phyloP scores from a whole-genome alignment of 2,797 vertebrate species.

The Urosaurus nigricauda region DNA sequence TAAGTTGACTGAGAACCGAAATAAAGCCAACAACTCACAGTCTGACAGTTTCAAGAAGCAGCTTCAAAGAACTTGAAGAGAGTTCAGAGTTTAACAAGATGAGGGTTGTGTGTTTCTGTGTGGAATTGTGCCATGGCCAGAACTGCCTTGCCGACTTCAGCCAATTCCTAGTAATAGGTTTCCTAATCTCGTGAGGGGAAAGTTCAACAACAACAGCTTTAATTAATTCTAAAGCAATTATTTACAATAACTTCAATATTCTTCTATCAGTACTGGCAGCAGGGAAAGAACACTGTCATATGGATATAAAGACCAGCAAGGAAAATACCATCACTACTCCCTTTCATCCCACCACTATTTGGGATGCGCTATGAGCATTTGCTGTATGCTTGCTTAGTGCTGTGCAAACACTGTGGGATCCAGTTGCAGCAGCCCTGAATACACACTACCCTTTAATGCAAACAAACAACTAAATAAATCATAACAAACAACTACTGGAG shows the following conservation, averaged over 20 bases:
- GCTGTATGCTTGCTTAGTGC: background rate
- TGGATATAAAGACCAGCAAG: background rate
- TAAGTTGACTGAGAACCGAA: background rate
- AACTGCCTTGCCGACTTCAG: background rate
- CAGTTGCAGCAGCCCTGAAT: conserved; percentile 32
- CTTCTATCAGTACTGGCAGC: background rate
- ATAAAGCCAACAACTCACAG: background rate
- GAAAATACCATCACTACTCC: background rate
- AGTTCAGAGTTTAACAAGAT: background rate
- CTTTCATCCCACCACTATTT: background rate
- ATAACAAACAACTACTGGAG: background rate
- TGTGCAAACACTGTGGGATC: background rate
- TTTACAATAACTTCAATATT: background rate
- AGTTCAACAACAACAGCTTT: background rate
- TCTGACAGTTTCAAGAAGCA: background rate
- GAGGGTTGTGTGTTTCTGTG: background rate
- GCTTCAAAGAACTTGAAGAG: no score
- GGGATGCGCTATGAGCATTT: background rate
- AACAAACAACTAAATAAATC: conserved; percentile 13
- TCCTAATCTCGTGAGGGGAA: background rate
- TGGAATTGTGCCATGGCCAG: background rate
- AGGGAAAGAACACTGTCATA: background rate
- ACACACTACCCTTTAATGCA: conserved; percentile 28
- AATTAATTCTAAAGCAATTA: background rate
- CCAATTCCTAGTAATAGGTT: background rate